A percentile compares a stretch with the other conserved stretches of the same genome.
Evolutionary conservation across 2,797 vertebrate genomes (phyloP).

Genomic region (Notolepis coatsorum): DNA sequence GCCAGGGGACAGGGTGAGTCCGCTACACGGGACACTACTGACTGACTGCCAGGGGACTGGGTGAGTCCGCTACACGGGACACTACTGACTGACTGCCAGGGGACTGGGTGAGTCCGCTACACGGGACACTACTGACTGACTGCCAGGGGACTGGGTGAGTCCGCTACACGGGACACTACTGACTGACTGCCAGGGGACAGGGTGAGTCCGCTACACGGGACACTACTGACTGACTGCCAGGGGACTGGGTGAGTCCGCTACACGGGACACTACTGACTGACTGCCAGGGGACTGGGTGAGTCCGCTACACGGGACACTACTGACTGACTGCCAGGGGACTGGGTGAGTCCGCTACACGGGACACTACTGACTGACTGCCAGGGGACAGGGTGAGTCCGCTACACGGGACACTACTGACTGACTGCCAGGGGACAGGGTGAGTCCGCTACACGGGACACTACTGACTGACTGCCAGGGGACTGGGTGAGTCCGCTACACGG

Average conservation of each 20-base stretch:
- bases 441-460: conserved; percentile 37
- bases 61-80: conserved; percentile 33
- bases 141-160: conserved; percentile 35
- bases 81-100: conserved; percentile 49
- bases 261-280: conserved; percentile 48
- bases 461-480: conserved; percentile 47
- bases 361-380: conserved; percentile 52
- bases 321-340: conserved; percentile 43
- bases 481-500: conserved; percentile 25
- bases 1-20: conserved; percentile 33
- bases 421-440: conserved; percentile 34
- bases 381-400: conserved; percentile 26
- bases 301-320: conserved; percentile 37
- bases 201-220: conserved; percentile 32
- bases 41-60: conserved; percentile 33
- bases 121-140: conserved; percentile 50
- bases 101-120: conserved; percentile 26
- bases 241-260: conserved; percentile 28
- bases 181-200: conserved; percentile 37
- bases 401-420: conserved; percentile 48
- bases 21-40: conserved; percentile 42
- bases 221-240: conserved; percentile 48
- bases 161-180: conserved; percentile 40
- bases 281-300: conserved; percentile 35
- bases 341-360: conserved; percentile 28